Conservation (phyloP, 2,113 vertebrate species). For the Tyto alba region DNA sequence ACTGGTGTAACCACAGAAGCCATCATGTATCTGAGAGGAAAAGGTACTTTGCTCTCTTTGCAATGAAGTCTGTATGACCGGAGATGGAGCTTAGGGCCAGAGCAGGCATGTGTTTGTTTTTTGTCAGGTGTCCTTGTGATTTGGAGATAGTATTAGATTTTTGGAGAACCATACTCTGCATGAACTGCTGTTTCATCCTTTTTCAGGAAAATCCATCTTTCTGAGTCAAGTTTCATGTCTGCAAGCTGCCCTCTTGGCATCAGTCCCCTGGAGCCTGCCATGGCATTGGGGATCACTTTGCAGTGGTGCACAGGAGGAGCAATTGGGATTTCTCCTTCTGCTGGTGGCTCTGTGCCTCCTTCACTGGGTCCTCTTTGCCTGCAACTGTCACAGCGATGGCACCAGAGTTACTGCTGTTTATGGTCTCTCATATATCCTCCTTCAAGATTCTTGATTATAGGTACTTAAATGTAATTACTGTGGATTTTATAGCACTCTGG, state of each 20-base stretch:
- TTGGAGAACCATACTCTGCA: neutral
- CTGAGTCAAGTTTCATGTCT: neutral
- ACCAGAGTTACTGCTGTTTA: neutral
- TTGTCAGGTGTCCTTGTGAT: neutral
- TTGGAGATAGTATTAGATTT: neutral
- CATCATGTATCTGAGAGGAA: neutral
- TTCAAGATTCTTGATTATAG: slow-evolving; percentile 1
- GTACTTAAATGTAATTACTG: slow-evolving; percentile 28
- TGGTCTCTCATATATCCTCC: neutral
- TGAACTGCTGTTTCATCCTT: neutral
- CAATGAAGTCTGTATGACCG: neutral
- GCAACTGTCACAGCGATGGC: neutral
- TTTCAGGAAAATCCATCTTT: neutral
- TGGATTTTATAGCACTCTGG: slow-evolving; percentile 14
- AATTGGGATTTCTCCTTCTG: neutral
- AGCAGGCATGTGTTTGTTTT: neutral
- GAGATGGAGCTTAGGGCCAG: neutral
- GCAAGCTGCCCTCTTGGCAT: neutral
- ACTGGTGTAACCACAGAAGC: neutral
- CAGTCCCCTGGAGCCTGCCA: neutral
- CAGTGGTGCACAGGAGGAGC: neutral
- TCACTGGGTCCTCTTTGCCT: neutral
- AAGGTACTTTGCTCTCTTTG: neutral
- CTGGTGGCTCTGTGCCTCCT: accelerated
- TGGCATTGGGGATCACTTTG: neutral